Conservation (phyloP, 2,888 invertebrate species). For the Agrochola circellaris region DNA sequence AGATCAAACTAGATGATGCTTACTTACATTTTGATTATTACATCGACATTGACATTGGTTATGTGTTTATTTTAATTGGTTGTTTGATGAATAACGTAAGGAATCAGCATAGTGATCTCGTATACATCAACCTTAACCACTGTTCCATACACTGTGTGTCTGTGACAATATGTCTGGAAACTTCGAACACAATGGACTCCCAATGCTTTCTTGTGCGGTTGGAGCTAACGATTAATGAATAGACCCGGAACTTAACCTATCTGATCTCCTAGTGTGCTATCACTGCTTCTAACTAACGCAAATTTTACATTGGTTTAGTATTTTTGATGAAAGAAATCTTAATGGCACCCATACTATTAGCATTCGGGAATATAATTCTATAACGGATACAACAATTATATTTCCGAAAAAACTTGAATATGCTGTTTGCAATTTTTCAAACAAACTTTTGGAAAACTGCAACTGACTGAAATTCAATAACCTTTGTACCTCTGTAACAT, state of each 20-base stretch:
- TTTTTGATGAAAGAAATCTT: not conserved
- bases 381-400: not conserved
- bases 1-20: not conserved
- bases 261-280: conserved; percentile 1
- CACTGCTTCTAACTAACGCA: not conserved
- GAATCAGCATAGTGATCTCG: not conserved
- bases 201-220: conserved; percentile 44
- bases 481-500: not conserved
- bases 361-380: not conserved
- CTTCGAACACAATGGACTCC: conserved; percentile 39
- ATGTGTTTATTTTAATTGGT: not conserved
- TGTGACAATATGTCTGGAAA: conserved; percentile 35
- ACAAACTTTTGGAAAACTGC: not conserved
- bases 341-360: not conserved
- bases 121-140: not conserved
- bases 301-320: not conserved
- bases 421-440: too few species aligned
- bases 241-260: conserved; percentile 44
- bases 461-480: not conserved
- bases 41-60: not conserved
- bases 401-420: not conserved
- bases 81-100: not conserved
- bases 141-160: conserved; percentile 12
- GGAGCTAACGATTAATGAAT: conserved; percentile 52
- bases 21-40: not conserved